A percentile compares a stretch with the other conserved stretches of the same genome.
phyloP scores from a whole-genome alignment of 2,888 invertebrate genomes.

The Cerceris rybyensis region DNA sequence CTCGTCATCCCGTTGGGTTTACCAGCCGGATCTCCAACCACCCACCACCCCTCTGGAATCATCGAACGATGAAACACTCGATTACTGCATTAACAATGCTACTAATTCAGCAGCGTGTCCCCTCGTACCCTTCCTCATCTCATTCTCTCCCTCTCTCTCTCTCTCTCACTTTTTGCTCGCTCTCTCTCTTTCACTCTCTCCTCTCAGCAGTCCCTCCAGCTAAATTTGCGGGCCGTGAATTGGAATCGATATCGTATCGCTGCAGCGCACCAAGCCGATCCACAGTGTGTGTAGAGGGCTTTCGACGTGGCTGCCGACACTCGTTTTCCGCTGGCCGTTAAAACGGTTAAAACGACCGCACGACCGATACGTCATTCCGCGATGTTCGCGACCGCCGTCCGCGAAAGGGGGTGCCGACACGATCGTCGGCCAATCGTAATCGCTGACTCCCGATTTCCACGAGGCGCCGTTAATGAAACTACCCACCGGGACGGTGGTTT shows the following conservation, averaged over 20 bases:
- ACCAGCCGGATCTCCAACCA: conserved; percentile 16
- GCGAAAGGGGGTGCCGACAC: conserved; percentile 57
- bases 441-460: conserved; percentile 65
- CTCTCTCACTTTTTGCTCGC: neutral
- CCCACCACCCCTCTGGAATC: conserved; percentile 64
- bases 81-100: conserved; percentile 79
- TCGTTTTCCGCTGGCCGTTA: conserved; percentile 75
- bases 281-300: conserved; percentile 63
- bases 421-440: conserved; percentile 66
- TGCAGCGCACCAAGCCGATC: conserved; percentile 36
- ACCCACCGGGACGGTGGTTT: neutral
- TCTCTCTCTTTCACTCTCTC: neutral
- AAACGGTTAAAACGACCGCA: conserved; percentile 77
- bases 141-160: conserved; percentile 27
- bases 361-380: conserved; percentile 76
- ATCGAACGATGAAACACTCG: conserved; percentile 78
- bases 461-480: conserved; percentile 52
- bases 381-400: conserved; percentile 63
- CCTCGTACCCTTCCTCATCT: conserved; percentile 18
- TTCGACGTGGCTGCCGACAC: conserved; percentile 74
- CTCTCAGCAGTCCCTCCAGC: neutral
- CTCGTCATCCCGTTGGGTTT: conserved; percentile 65
- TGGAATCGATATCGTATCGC: conserved; percentile 64
- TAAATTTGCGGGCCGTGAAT: conserved; percentile 49
- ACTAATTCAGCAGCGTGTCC: conserved; percentile 69